Evolutionary conservation across 2,113 vertebrate genomes (phyloP).

Genomic region (Chaetodon auriga): DNA sequence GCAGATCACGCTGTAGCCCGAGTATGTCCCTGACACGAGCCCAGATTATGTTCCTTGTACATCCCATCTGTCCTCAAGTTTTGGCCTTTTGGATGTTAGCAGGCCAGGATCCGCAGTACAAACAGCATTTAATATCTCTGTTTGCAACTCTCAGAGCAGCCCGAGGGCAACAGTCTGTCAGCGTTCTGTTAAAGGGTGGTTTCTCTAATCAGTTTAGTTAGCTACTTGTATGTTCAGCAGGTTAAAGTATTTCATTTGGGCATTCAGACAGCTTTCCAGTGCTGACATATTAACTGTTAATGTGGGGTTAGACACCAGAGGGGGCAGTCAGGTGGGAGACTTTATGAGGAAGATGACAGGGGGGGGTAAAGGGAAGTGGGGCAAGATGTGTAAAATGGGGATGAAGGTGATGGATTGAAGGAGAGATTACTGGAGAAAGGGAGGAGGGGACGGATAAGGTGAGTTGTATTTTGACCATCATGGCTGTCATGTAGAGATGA

Average conservation of each 20-base stretch:
- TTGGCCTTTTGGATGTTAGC: constrained; percentile 23
- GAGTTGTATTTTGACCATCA: constrained; percentile 65
- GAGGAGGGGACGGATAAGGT: constrained; percentile 35
- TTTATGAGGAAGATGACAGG: constrained; percentile 14
- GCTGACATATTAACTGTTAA: constrained; percentile 21
- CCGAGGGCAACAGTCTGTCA: neutral
- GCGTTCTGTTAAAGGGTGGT: constrained; percentile 6
- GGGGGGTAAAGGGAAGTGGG: neutral
- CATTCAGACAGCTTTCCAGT: constrained; percentile 1
- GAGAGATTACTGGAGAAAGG: constrained; percentile 45
- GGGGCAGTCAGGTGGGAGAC: neutral
- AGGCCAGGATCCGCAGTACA: constrained; percentile 9
- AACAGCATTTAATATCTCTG: constrained; percentile 26
- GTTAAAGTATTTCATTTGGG: neutral
- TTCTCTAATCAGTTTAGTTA: neutral
- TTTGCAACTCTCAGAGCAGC: neutral
- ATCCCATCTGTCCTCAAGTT: constrained; percentile 19
- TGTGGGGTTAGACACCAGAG: constrained; percentile 8
- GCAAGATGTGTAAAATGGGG: neutral
- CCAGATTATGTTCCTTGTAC: neutral
- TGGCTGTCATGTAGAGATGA: constrained; percentile 57
- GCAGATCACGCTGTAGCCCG: constrained; percentile 2
- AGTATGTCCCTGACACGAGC: neutral
- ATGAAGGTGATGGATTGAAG: constrained; percentile 62
- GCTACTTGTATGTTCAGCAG: neutral